Base-by-base conservation (phyloP, 1,140 invertebrate species). In the Diorhabda elongata region DNA sequence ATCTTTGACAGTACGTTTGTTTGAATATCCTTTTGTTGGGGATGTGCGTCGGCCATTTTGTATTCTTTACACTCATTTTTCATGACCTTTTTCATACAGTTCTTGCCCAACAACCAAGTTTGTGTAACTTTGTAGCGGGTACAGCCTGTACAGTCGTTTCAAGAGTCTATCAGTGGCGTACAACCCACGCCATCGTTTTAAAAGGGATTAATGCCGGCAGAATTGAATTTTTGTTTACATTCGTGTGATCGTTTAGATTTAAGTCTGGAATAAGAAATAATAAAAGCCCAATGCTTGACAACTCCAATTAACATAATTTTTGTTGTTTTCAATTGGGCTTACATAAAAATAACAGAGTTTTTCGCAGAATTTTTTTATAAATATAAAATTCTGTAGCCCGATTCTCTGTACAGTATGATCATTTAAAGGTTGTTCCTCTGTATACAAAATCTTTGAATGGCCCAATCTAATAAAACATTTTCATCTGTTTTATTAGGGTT, bases 251-350 rank as follows among this genome's bases (percentile, higher is more conserved):
- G 1, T 56, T 56, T 6, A 56, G n/a, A 7, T 56, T 6, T 56
- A 7, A 11, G 2, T 58, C 3, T 7, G 7, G n/a, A 58, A 58
- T n/a, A 4, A n/a, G 57, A 58, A 58, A 58, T 58, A 58, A 4
- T 2, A 26, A 47, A 47, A 47, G 64, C 64, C 64, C 64, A 65
- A 65, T 65, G 64, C 64, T 65, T 65, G 64, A 65, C 64, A 65
- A 45, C 52, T 42, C 47, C 47, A n/a, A 42, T 42, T 42, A 6
- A 8, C 3, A 57, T 57, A 7, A 42, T 58, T 65, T 26, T 65
- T 5, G 26, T 26, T 58, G 64, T 65, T 65, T 65, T 65, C 64
- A 65, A 65, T 65, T 65, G 64, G 64, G 64, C 64, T 26, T 56
- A 65, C n/a, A 65, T 56, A 42, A 26, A 65, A 65, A 42, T 58